Evolutionary conservation across 2,888 invertebrate species (phyloP), one percentile per base, ranked within the genome.

Genomic region (Cheilosia scutellata): DNA sequence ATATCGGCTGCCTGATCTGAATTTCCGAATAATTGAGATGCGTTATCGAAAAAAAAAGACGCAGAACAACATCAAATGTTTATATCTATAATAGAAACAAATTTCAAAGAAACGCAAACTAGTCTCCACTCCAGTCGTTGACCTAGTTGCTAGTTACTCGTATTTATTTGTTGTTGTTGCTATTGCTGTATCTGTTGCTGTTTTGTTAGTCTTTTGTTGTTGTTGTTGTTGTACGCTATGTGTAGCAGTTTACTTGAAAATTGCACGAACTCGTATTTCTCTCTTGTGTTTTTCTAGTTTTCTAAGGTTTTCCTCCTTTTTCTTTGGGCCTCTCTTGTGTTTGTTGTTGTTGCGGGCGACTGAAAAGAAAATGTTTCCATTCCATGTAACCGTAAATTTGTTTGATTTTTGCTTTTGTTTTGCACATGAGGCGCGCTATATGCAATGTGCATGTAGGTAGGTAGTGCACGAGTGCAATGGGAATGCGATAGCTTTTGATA

Each of bases 91-190:
- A 33, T 11, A n/a, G 57, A 60, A 74, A 70, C 57, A 76, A 58
- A 65, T 25, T 58, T 51, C 51, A 58, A 84, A 74, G 83, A 70
- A 71, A 76, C 71, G 66, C 66, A 72, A 84, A 86, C 82, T 71
- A 86, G 86, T 82, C 76, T 86, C 86, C 71, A 86, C 76, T 86
- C 86, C 71, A 86, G 86, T 86, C 86, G 86, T 86, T 86, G 86
- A 86, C 86, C 84, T 82, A 86, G 75, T 86, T 80, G 80, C 66
- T 86, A 31, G 75, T 70, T 82, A 75, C 62, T 65, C 13, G 53
- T 29, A 40, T 49, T 53, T 76, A 71, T 51, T 79, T 80, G 80
- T 63, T 76, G 33, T 47, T 66, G 42, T 33, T 62, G 66, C 49
- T 60, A 31, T 31, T 33, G 63, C 27, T 75, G 33, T 65, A 65